Conservation (phyloP, 1,140 invertebrate genomes). For the Lerema accius region DNA sequence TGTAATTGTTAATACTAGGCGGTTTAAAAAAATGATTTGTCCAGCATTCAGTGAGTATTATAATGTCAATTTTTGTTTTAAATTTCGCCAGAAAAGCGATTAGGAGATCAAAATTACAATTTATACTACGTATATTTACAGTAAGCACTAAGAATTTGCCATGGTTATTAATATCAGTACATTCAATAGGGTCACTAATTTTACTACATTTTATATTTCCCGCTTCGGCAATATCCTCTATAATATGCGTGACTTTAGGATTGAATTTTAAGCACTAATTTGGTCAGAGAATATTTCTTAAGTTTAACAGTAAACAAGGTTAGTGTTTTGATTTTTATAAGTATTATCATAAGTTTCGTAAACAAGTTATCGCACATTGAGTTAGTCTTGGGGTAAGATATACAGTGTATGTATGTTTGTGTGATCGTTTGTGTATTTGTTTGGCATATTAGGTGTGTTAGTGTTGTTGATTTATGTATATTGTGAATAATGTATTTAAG, state of each 20-base stretch:
- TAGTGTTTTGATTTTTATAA: neutral
- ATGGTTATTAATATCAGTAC: neutral
- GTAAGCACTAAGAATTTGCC: slow-evolving; percentile 10
- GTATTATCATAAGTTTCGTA: neutral
- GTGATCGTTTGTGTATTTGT: neutral
- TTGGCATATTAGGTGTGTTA: neutral
- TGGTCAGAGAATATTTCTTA: neutral
- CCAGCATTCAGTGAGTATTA: slow-evolving; percentile 39
- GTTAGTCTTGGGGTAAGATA: neutral
- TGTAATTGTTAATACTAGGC: slow-evolving; percentile 31
- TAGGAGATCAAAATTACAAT: slow-evolving; percentile 36
- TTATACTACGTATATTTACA: slow-evolving; percentile 35
- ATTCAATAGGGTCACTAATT: slow-evolving; percentile 14
- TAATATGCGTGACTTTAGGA: neutral
- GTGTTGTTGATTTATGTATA: too few relatives aligned
- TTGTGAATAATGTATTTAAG: neutral
- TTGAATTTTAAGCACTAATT: slow-evolving; percentile 5
- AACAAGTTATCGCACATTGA: too few relatives aligned
- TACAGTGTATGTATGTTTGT: slow-evolving; percentile 1
- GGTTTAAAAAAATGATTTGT: slow-evolving; percentile 14
- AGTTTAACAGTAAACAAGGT: slow-evolving; percentile 9
- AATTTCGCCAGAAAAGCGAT: slow-evolving; percentile 13
- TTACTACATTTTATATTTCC: slow-evolving; percentile 10
- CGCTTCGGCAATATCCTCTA: slow-evolving; percentile 4
- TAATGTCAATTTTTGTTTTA: slow-evolving; percentile 27